Percentiles rank a stretch among this genome's conserved stretches.
Conservation (phyloP, 2,888 invertebrate species). For the Andrena chrysosceles region DNA sequence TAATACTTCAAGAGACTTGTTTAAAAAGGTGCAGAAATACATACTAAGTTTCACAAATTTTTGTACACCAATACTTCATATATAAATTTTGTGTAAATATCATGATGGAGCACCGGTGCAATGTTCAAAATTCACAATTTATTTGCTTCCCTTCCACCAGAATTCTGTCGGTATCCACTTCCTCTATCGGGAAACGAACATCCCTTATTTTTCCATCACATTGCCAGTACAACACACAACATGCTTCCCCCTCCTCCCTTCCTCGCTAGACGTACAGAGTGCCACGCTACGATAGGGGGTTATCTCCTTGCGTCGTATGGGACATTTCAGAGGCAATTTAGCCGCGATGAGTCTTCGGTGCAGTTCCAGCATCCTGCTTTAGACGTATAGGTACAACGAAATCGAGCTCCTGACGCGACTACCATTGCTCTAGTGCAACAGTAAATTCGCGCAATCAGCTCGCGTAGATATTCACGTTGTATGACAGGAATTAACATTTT, state of each 20-base stretch:
- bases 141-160: background rate
- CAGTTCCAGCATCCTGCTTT: constrained; percentile 28
- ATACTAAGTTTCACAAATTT: too few relatives aligned
- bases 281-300: constrained; percentile 44
- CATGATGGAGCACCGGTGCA: too few relatives aligned
- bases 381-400: background rate
- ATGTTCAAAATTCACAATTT: background rate
- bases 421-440: too few relatives aligned
- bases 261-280: constrained; percentile 26
- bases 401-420: background rate
- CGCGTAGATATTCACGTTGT: too few relatives aligned
- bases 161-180: constrained; percentile 9
- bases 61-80: too few relatives aligned
- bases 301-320: constrained; percentile 54
- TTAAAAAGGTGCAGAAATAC: too few relatives aligned
- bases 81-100: too few relatives aligned
- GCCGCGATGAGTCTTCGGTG: constrained; percentile 37
- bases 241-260: constrained; percentile 8
- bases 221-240: constrained; percentile 20
- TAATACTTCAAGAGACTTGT: too few relatives aligned
- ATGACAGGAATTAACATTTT: too few relatives aligned
- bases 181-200: constrained; percentile 19
- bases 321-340: constrained; percentile 66
- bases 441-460: too few relatives aligned
- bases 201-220: constrained; percentile 41